Evolutionary conservation across 2,888 invertebrate genomes (phyloP), one percentile per base, ranked within the genome.

Genomic region (Oxyteleia sp.): DNA sequence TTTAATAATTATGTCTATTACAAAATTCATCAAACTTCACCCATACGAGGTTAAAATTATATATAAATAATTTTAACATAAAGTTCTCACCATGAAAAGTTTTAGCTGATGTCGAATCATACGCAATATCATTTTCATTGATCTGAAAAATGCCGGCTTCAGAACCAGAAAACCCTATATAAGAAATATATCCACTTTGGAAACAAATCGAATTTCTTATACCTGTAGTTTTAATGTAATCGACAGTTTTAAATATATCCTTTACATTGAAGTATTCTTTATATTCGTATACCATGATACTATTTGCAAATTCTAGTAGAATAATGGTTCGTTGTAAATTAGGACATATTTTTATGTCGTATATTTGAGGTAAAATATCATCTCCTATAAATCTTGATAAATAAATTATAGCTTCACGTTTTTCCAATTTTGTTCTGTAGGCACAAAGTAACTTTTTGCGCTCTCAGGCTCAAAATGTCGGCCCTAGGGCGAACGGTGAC

Each of bases 161-260:
- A 2, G 75, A 75, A 2, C 91, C 92, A 5, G 90, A 89, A 26
- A 85, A 86, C 0, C 88, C 88, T 20, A 92, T 57, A 61, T 91
- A 92, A 18, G 87, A 80, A 2, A 89, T 75, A 13, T 90, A 85
- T 3, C 91, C 90, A 66, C 89, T 92, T 38, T 91, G 88, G 41
- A 92, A 92, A 49, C 90, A 92, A 23, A 89, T 75, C 0, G 87
- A 85, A 72, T 91, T 90, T 13, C 51, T 84, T 3, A 90, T 69
- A 23, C 84, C 80, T 2, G 83, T 78, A 2, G 88, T 86, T 4
- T 85, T 82, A 2, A 92, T 84, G 13, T 71, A 86, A 59, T 87
- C 80, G 4, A 83, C 45, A 2, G 75, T 11, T n/a, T 76, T 41
- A 8, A 91, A 88, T 4, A 75, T 63, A n/a, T 69, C 84, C 13